These are phyloP conservation scores for Mya arenaria DNA, from an alignment of 1,140 invertebrate genomes.

Conservation along the genomic window DNA sequence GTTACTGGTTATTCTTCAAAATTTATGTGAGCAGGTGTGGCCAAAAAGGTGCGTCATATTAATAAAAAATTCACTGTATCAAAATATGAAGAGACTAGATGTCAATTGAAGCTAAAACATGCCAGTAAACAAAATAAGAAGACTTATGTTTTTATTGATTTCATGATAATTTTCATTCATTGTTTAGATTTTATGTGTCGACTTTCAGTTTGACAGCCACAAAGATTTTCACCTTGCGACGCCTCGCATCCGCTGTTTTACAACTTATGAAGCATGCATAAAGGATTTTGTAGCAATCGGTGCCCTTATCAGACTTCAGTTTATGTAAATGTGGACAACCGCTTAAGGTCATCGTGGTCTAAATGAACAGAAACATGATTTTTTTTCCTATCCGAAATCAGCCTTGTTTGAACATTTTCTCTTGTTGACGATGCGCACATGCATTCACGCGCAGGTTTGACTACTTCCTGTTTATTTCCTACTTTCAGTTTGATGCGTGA, in stretches of 20 bases:
- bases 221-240: constrained; percentile 85
- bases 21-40: too few relatives aligned
- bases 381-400: constrained; percentile 61
- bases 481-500: constrained; percentile 56
- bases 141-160: too few relatives aligned
- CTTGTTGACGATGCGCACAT: constrained; percentile 48
- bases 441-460: constrained; percentile 13
- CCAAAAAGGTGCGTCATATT: too few relatives aligned
- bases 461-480: constrained; percentile 38
- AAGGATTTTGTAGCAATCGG: constrained; percentile 88
- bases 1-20: too few relatives aligned
- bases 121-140: too few relatives aligned
- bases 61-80: too few relatives aligned
- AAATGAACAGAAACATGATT: constrained; percentile 15
- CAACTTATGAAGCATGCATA: constrained; percentile 89
- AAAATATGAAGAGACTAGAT: too few relatives aligned
- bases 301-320: constrained; percentile 89
- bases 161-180: too few relatives aligned
- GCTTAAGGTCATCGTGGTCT: constrained; percentile 72
- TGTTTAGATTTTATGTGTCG: too few relatives aligned
- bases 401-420: constrained; percentile 50
- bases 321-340: constrained; percentile 90
- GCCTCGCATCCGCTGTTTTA: constrained; percentile 86
- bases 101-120: too few relatives aligned
- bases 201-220: too few relatives aligned